Evolutionary conservation across 2,888 invertebrate species (phyloP), one percentile per base, ranked within the genome.

Genomic region (Rhodophaea formosa): DNA sequence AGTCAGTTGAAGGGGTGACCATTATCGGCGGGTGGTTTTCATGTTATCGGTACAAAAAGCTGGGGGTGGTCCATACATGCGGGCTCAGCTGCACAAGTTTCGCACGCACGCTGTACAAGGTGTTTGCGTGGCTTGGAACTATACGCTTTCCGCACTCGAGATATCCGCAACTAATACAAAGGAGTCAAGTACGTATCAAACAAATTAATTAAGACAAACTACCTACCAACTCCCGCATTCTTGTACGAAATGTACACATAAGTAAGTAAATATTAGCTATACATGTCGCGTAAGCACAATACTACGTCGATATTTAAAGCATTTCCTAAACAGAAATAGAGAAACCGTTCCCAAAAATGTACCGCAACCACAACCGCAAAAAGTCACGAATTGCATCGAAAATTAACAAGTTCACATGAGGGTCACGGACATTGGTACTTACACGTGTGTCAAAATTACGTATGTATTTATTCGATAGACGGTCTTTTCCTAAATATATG

Each of bases 11-110:
- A 56, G 56, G 35, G 55, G 42, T 43, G 16, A 35, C 15, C 32
- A 53, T 58, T 59, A 51, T 58, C 56, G 47, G 54, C 45, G 44
- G 29, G 58, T 54, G 57, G 63, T 55, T 59, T 60, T 64, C 68
- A 66, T 62, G 60, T 61, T 68, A 70, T 69, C 77, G 76, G 76
- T 80, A 78, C 78, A 66, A 75, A 39, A 74, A 71, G 65, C 69
- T 69, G 72, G 74, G 88, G 88, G 89, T 86, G 88, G 88, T 83
- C 86, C 73, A 63, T 57, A 51, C 65, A 89, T 89, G 89, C 89
- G 89, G 89, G 89, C 80, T 79, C 88, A 88, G 87, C 88, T 88
- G 88, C 83, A 68, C 69, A 70, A 66, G 68, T 79, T 83, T 80
- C 69, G 81, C 83, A 77, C 75, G 70, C 69, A 68, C 61, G 60